Evolutionary conservation across 2,113 vertebrate genomes (phyloP).

Genomic region (Sorex fumeus): DNA sequence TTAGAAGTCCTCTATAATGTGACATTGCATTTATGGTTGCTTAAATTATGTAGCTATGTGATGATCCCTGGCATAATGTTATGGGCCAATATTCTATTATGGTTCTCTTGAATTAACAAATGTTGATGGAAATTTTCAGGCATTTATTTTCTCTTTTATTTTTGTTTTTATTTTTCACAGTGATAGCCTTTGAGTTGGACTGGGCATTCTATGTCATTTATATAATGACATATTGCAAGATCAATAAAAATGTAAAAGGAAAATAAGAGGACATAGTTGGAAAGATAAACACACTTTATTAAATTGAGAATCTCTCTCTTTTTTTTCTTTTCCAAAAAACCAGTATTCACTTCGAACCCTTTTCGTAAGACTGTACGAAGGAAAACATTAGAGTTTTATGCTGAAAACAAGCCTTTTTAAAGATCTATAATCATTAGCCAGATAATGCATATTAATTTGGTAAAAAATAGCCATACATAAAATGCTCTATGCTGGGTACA

Average conservation of each 20-base stretch:
- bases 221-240: conserved; percentile 41
- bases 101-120: conserved; percentile 53
- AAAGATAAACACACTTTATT: conserved; percentile 9
- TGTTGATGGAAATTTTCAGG: conserved; percentile 54
- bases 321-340: not conserved
- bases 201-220: not conserved
- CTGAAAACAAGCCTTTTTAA: not conserved
- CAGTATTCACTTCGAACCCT: not conserved
- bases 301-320: not conserved
- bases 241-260: conserved; percentile 1
- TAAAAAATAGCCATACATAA: conserved; percentile 1
- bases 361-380: not conserved
- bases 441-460: not conserved
- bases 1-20: conserved; percentile 70
- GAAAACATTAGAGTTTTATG: not conserved
- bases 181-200: not conserved
- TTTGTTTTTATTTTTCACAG: conserved; percentile 53
- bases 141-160: conserved; percentile 48
- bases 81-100: conserved; percentile 35
- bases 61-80: conserved; percentile 41
- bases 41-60: conserved; percentile 49
- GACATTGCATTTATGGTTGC: conserved; percentile 58
- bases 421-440: not conserved
- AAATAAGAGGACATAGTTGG: not conserved
- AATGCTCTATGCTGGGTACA: not conserved